Percentiles rank a stretch among this genome's conserved stretches.
Evolutionary conservation across 2,113 vertebrate genomes (phyloP).

Genomic region (Henicopernis longicauda): DNA sequence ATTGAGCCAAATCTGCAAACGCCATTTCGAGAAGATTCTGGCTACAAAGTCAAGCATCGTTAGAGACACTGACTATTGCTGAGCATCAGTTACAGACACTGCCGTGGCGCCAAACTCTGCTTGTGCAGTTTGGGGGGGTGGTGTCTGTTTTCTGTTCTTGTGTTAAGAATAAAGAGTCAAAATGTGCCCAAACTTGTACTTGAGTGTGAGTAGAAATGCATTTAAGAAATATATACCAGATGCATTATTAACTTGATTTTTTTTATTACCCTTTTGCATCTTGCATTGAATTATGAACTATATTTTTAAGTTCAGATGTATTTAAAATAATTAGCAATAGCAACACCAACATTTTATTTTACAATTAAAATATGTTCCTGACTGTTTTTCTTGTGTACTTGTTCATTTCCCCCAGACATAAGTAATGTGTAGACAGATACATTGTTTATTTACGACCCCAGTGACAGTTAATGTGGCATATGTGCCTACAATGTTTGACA

Average conservation of each 20-base stretch:
- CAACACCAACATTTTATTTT: not conserved
- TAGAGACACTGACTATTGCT: not conserved
- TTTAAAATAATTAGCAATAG: slow-evolving; percentile 37
- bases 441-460: slow-evolving; percentile 54
- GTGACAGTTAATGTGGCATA: slow-evolving; percentile 49
- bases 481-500: slow-evolving; percentile 39
- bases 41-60: not conserved
- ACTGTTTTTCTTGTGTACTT: not conserved
- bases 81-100: not conserved
- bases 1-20: not conserved
- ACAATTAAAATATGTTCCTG: slow-evolving; percentile 1
- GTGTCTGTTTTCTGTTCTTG: not conserved
- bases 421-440: slow-evolving; percentile 37
- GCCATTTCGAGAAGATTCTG: rapidly evolving
- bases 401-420: slow-evolving; percentile 39
- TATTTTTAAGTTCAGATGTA: not conserved
- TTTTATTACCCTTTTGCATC: not conserved
- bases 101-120: not conserved
- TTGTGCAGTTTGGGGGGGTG: too few relatives aligned
- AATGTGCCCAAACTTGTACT: not conserved
- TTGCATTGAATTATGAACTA: not conserved
- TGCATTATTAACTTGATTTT: not conserved
- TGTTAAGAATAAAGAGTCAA: not conserved
- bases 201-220: not conserved
- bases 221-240: not conserved